Conservation (phyloP, 64 coral and sea anemone species). For the Stichodactyla mertensii region DNA sequence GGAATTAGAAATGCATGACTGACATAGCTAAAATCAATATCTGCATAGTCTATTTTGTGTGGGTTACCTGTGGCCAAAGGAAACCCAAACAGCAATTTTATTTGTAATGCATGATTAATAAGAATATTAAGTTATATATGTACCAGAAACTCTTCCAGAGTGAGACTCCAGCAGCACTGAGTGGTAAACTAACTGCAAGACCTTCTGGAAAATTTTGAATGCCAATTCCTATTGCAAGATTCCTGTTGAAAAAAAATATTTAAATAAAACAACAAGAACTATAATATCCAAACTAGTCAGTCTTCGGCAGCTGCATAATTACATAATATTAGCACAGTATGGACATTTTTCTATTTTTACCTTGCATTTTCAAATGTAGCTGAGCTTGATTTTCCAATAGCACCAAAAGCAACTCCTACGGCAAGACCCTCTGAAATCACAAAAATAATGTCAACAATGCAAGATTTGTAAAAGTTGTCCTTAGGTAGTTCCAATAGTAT, state of each 20-base stretch:
- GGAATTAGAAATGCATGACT: neutral
- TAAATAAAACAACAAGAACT: neutral
- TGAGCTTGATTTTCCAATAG: conserved; percentile 81
- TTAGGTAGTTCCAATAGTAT: no score
- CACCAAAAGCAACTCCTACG: conserved; percentile 99
- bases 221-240: conserved; percentile 95
- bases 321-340: neutral
- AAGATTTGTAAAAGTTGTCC: no score
- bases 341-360: conserved; percentile 15
- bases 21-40: neutral
- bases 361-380: conserved; percentile 99
- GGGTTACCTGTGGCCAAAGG: neutral
- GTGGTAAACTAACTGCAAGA: conserved; percentile 87
- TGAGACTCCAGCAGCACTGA: conserved; percentile 69
- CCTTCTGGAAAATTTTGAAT: conserved; percentile 99
- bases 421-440: conserved; percentile 77
- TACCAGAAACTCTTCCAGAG: conserved; percentile 93
- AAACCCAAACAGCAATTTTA: neutral
- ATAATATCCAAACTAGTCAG: no score
- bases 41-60: neutral
- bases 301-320: no score
- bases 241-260: conserved; percentile 48
- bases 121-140: neutral
- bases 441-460: neutral
- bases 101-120: neutral